Conservation (phyloP, 1,140 invertebrate genomes). For the Chironomus striatipennis region DNA sequence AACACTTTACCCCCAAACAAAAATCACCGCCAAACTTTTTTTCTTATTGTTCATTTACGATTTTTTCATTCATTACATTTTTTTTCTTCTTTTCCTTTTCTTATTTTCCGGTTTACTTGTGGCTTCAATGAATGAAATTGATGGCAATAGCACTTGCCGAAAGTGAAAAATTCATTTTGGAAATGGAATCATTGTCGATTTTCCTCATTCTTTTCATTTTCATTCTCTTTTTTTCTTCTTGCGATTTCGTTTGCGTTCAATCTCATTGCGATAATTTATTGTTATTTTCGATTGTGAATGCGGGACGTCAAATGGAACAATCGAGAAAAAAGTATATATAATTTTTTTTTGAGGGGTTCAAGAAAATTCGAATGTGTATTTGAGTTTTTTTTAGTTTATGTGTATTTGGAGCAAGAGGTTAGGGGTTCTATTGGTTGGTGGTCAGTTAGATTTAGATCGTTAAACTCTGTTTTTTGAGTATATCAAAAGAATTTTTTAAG, state of each 20-base stretch:
- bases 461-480: too few relatives aligned
- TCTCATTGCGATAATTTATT: not conserved
- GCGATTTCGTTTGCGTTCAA: not conserved
- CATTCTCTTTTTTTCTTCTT: not conserved
- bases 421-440: too few relatives aligned
- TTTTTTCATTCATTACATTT: too few relatives aligned
- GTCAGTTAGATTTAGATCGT: too few relatives aligned
- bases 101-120: constrained; percentile 7
- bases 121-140: not conserved
- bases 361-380: not conserved
- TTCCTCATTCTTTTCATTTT: not conserved
- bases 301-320: constrained; percentile 10
- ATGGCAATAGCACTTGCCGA: too few relatives aligned
- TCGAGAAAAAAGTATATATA: not conserved
- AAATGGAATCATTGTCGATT: constrained; percentile 13
- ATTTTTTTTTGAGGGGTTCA: not conserved
- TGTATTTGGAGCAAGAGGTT: too few relatives aligned
- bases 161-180: not conserved
- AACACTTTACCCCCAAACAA: too few relatives aligned
- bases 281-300: not conserved
- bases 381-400: too few relatives aligned
- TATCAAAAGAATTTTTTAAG: too few relatives aligned
- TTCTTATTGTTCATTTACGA: too few relatives aligned
- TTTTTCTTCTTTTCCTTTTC: not conserved
- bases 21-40: too few relatives aligned